Evolutionary conservation across 2,113 vertebrate genomes (phyloP).

Genomic region (Coryphaenoides rupestris): DNA sequence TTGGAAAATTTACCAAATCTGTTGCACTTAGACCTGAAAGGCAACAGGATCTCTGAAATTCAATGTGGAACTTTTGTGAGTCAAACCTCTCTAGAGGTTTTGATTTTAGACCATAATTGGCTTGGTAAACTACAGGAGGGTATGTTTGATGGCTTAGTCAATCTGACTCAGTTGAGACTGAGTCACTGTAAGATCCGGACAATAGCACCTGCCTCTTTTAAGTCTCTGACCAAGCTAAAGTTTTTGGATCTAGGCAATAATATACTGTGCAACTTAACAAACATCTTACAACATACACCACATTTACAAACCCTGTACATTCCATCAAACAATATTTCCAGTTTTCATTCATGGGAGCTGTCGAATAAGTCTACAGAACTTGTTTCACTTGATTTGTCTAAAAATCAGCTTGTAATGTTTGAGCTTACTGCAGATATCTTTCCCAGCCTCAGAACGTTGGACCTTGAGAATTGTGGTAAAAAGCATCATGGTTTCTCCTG

Average conservation of each 20-base stretch:
- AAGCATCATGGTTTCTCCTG: constrained; percentile 29
- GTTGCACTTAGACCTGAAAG: constrained; percentile 36
- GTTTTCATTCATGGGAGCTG: constrained; percentile 43
- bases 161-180: constrained; percentile 46
- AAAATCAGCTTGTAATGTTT: constrained; percentile 47
- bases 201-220: constrained; percentile 39
- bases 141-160: constrained; percentile 57
- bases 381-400: constrained; percentile 44
- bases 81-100: constrained; percentile 34
- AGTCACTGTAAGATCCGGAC: constrained; percentile 25
- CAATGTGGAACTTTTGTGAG: constrained; percentile 33
- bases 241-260: constrained; percentile 55
- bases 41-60: constrained; percentile 44
- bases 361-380: constrained; percentile 39
- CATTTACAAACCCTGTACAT: constrained; percentile 30
- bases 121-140: constrained; percentile 24
- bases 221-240: constrained; percentile 38
- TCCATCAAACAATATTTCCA: background rate
- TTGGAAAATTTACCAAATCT: constrained; percentile 39
- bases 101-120: constrained; percentile 55
- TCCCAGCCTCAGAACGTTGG: constrained; percentile 51
- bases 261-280: constrained; percentile 16
- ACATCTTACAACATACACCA: constrained; percentile 46
- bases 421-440: constrained; percentile 56
- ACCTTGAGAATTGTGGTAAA: constrained; percentile 29